These are phyloP conservation scores for Antheraea yamamai DNA, from an alignment of 2,888 invertebrate genomes.

Conservation along the genomic window DNA sequence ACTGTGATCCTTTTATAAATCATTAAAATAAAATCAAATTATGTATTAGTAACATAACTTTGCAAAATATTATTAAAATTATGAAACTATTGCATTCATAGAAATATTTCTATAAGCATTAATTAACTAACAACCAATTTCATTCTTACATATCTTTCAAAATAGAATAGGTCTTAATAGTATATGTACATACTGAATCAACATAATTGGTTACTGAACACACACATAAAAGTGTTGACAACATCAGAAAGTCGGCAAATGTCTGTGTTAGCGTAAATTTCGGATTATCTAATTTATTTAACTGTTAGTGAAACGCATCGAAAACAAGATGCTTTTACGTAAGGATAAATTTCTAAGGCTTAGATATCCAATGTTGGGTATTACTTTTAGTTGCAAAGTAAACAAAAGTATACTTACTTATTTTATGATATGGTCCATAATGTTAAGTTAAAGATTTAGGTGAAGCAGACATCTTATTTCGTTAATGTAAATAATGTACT, in stretches of 20 bases:
- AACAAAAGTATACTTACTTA: not conserved
- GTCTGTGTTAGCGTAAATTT: conserved; percentile 58
- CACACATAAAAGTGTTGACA: conserved; percentile 65
- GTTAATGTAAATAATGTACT: too few relatives aligned
- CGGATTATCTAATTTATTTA: conserved; percentile 74
- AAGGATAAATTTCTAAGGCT: conserved; percentile 4
- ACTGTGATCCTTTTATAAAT: too few relatives aligned
- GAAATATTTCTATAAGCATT: too few relatives aligned
- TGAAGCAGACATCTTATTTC: too few relatives aligned
- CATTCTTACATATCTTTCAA: not conserved
- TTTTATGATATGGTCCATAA: not conserved
- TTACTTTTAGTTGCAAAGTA: not conserved
- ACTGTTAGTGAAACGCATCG: conserved; percentile 59
- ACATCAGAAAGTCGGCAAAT: conserved; percentile 65
- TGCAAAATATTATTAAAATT: too few relatives aligned
- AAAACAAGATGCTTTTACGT: conserved; percentile 53
- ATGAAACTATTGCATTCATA: too few relatives aligned
- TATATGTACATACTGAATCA: conserved; percentile 31
- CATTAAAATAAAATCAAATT: too few relatives aligned
- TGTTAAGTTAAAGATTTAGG: not conserved
- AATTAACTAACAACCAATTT: not conserved
- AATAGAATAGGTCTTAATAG: not conserved
- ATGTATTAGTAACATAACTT: too few relatives aligned
- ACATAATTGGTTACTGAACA: conserved; percentile 49
- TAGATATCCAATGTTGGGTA: not conserved